phyloP scores from a whole-genome alignment of 2,888 invertebrate genomes.

The Diaphora mendica region DNA sequence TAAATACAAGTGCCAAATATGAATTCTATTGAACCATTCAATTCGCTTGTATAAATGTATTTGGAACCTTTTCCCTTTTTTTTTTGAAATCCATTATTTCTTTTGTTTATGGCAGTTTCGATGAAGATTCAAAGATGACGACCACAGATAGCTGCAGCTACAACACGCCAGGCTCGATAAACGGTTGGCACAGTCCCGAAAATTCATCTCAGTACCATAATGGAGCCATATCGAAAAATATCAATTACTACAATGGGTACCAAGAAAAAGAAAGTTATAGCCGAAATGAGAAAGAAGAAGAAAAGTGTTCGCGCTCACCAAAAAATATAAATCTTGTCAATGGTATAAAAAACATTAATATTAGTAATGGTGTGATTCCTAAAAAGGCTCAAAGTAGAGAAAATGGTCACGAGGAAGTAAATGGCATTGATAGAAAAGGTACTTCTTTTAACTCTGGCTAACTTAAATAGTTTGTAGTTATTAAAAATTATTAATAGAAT shows the following conservation, averaged over 20 bases:
- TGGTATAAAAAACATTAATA: constrained; percentile 79
- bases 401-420: constrained; percentile 76
- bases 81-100: neutral
- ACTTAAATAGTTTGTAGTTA: neutral
- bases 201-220: constrained; percentile 76
- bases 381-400: constrained; percentile 76
- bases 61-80: neutral
- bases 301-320: constrained; percentile 68
- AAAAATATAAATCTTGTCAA: constrained; percentile 80
- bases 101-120: constrained; percentile 66
- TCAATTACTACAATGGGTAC: constrained; percentile 76
- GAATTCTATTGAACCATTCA: neutral
- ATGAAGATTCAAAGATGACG: constrained; percentile 87
- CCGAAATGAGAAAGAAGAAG: constrained; percentile 63
- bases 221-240: constrained; percentile 79
- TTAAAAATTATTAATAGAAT: neutral
- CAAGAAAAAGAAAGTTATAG: constrained; percentile 67
- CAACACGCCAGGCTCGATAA: constrained; percentile 84
- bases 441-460: constrained; percentile 6
- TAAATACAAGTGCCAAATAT: neutral
- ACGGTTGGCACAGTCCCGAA: constrained; percentile 87
- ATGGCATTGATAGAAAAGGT: constrained; percentile 78
- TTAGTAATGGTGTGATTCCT: constrained; percentile 77
- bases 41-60: neutral
- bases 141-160: constrained; percentile 86